These are phyloP conservation scores for Pseudomyrmex pallidus DNA, from an alignment of 1,140 invertebrate genomes.

Conservation along the genomic window DNA sequence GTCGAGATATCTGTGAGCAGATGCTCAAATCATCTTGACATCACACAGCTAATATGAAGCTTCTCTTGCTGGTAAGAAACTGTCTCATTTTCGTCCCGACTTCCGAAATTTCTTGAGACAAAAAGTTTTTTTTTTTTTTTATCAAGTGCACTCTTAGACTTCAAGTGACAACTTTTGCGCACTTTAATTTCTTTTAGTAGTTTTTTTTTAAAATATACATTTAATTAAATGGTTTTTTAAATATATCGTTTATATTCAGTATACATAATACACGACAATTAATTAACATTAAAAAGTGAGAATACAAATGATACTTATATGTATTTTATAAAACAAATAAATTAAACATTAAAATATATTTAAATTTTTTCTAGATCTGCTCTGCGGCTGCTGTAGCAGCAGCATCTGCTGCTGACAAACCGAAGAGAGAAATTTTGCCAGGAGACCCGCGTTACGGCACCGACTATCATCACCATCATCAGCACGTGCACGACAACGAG, in stretches of 20 bases:
- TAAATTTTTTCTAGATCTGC: slow-evolving; percentile 71
- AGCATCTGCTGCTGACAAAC: slow-evolving; percentile 56
- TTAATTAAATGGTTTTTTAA: too few species aligned
- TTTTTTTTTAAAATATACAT: not conserved
- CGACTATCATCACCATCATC: slow-evolving; percentile 69
- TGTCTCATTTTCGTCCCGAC: not conserved
- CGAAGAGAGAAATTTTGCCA: slow-evolving; percentile 77
- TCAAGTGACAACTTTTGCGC: not conserved
- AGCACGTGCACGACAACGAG: slow-evolving; percentile 50
- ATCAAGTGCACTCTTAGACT: too few species aligned
- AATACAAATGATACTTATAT: not conserved
- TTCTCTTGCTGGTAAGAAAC: slow-evolving; percentile 81
- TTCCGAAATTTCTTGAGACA: not conserved
- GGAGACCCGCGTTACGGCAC: slow-evolving; percentile 80
- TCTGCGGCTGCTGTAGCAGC: slow-evolving; percentile 67
- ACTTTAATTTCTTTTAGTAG: not conserved
- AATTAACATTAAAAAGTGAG: not conserved
- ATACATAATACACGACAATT: too few species aligned
- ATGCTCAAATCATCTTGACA: slow-evolving; percentile 78
- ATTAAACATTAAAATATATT: too few species aligned
- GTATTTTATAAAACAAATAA: not conserved
- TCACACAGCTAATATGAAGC: slow-evolving; percentile 80
- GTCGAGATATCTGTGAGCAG: slow-evolving; percentile 77
- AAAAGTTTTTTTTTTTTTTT: too few species aligned
- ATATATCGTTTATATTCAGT: too few species aligned